Base-by-base conservation (phyloP, 2,113 vertebrate genomes). In the Oophaga pumilio region DNA sequence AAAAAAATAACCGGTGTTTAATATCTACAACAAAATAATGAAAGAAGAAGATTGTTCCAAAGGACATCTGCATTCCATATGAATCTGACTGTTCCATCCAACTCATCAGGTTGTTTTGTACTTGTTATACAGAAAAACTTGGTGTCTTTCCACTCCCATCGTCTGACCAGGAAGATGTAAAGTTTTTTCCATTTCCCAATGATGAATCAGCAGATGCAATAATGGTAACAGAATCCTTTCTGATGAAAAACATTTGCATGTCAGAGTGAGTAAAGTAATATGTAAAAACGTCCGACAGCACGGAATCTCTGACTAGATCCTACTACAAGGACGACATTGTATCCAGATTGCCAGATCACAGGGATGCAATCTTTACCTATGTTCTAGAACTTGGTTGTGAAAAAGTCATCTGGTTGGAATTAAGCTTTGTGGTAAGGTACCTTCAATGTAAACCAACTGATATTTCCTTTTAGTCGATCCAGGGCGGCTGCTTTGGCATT, bases 401-500 rank as follows among this genome's bases (percentile, higher is more conserved):
- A 66, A 50, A 79, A 62, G 56, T 69, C 76, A 80, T 86, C 62
- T 86, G 85, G 76, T 66, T 80, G 49, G 59, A 86, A 80, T 86
- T 86, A 86, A 52, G 33, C 62, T 52, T 18, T 57, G 15, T 79
- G 85, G 85, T 69, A 79, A 69, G 85, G 85, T 69, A 79, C 60
- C 85, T 86, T 86, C 74, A 26, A 86, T 79, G 85, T 86, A 68
- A 83, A 86, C 84, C 85, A 86, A 69, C 43, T 78, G 50, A 86
- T 86, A 71, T 86, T 86, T 86, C 76, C 85, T 79, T 86, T 43
- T 77, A 86, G 74, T 86, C 22, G 1, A 6, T 86, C 85, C 85
- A 86, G 79, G 85, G 85, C 85, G 76, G 85, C 85, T 86, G 85
- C 76, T 86, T 86, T 86, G 85, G 85, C 85, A 86, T 86, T 57